Conservation (phyloP, 64 coral and sea anemone genomes). For the Exaiptasia diaphana region DNA sequence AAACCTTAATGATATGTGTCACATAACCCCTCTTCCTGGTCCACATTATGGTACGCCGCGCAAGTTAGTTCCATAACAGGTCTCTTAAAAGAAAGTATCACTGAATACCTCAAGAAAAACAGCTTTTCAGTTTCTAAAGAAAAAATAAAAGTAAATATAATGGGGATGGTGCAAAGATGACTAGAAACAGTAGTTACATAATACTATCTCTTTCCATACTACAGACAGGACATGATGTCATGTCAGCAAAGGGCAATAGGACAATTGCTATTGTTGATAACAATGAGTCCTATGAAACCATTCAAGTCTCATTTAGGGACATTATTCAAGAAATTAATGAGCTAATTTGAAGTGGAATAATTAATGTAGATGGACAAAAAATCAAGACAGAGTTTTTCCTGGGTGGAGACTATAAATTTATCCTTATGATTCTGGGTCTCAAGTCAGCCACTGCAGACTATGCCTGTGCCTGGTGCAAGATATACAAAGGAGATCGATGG, state of each 20-base stretch:
- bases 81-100: background rate
- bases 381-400: background rate
- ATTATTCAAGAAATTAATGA: background rate
- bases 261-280: background rate
- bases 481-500: slow-evolving; percentile 64
- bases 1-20: slow-evolving; percentile 19
- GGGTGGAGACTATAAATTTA: slow-evolving; percentile 69
- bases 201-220: slow-evolving; percentile 9
- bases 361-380: background rate
- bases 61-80: background rate
- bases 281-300: background rate
- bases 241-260: slow-evolving; percentile 20
- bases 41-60: too few species aligned
- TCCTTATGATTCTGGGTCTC: slow-evolving; percentile 64
- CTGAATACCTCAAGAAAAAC: background rate
- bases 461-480: slow-evolving; percentile 80
- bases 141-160: slow-evolving; percentile 36
- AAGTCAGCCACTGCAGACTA: slow-evolving; percentile 62
- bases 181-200: slow-evolving; percentile 27
- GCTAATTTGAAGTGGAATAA: background rate
- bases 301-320: background rate
- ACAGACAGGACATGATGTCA: slow-evolving; percentile 14
- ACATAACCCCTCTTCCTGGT: slow-evolving; percentile 35
- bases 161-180: slow-evolving; percentile 57
- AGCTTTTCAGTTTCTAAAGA: background rate